Base-by-base conservation (phyloP, 2,797 vertebrate genomes). In the Sebastolobus alascanus region DNA sequence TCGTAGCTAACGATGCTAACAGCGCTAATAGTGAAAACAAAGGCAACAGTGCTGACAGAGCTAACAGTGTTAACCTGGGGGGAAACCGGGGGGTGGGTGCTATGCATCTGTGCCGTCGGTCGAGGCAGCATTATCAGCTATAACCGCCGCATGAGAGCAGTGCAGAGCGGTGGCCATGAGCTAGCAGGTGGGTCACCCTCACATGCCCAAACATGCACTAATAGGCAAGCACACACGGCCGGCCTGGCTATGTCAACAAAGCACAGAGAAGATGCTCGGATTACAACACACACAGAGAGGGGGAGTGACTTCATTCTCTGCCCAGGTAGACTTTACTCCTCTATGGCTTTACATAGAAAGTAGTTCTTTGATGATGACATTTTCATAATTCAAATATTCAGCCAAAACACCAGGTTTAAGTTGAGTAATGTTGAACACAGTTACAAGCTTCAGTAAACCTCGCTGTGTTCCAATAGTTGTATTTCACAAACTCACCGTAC, bases 401-500 rank as follows among this genome's bases (percentile, higher is more conserved):
- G 27, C 27, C 13, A 71, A 78, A 82, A 59, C 55, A 71, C 61
- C 29, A 54, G 20, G 20, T 77, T 68, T 79, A 46, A 84, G 73
- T 69, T 66, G 68, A 81, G 78, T 68, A 59, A 65, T 35, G 35
- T 55, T 55, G 8, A 70, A 70, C 52, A 81, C 54, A 73, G 65
- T 77, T 81, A 76, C 75, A 88, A 65, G 56, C 79, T 33, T 79
- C 40, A 69, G 56, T 71, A 85, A 85, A 80, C 52, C 68, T 25
- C 4, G 56, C 82, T 20, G 56, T 66, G 68, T 79, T 73, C 66
- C 40, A 29, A 54, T 40, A 82, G 88, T 80, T 87, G 82, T 86
- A 68, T 78, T 86, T 82, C 75, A 82, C 82, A 85, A 89, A 75
- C 70, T 83, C 84, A 5, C 54, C 38, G 72, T 68, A 14, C 83